Base-by-base conservation (phyloP, 2,113 vertebrate genomes). In the Ploceus nigricollis region DNA sequence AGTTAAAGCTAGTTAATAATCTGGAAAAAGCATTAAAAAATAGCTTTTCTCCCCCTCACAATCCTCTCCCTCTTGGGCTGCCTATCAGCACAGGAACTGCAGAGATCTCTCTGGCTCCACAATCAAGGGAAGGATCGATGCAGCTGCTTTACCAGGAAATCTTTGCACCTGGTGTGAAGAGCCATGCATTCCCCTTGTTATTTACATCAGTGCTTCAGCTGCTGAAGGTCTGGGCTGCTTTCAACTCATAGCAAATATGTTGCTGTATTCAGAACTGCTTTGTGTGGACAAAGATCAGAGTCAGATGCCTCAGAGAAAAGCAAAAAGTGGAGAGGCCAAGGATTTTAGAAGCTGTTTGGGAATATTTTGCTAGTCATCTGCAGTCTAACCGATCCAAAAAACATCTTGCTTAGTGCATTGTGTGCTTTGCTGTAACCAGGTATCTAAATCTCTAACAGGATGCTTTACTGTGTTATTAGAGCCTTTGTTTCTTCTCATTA, bases 1-100 rank as follows among this genome's bases (percentile, higher is more conserved):
- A 86, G 33, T 20, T 54, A 61, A 82, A 90, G 35, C 18, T 27
- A 45, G 22, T 71, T 48, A 58, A 61, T 45, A 3, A 24, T 53
- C 28, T 69, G n/a, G 58, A 6, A 89, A 89, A 90, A 79, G 53
- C 7, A 8, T 28, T 10, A 47, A 72, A 64, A 72, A 64, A 2
- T 16, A 11, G 13, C 4, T 14, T 24, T 22, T 31, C 28, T 5
- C 3, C 1, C 1, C 14, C 19, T 45, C 21, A 33, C 14, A 57
- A 7, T 18, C 15, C 27, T 82, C 9, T 64, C 31, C 28, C 20
- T 24, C 5, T 64, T 71, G 33, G 28, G 8, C 30, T 82, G 22
- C 47, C 47, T 70, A 45, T 45, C 12, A 51, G 27, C 60, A 48
- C 19, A 81, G 39, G 45, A 84, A 20, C 47, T 63, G 30, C 22